A percentile compares a stretch with the other conserved stretches of the same genome.
Conservation (phyloP, 2,888 invertebrate genomes). For the Cantharis nigra region DNA sequence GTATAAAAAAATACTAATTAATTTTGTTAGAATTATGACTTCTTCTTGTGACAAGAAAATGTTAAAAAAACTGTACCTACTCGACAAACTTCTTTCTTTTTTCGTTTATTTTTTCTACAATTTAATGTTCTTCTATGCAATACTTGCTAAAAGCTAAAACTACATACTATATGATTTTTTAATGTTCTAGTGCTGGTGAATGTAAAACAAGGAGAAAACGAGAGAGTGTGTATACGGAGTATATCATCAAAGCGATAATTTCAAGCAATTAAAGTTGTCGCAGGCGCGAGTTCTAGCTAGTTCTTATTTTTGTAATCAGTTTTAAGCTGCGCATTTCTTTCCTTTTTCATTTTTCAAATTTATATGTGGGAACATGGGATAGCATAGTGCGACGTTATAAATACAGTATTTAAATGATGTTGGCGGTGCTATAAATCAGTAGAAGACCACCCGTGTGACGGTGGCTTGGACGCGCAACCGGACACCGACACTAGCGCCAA, state of each 20-base stretch:
- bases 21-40: background rate
- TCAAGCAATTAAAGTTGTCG: conserved; percentile 43
- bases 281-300: conserved; percentile 41
- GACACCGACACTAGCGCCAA: conserved; percentile 57
- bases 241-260: conserved; percentile 41
- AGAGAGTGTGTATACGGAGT: conserved; percentile 8
- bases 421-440: conserved; percentile 55
- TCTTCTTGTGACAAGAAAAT: background rate
- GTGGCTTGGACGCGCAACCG: conserved; percentile 51
- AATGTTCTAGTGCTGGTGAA: background rate
- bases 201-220: background rate
- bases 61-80: background rate
- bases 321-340: conserved; percentile 27
- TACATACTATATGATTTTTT: background rate
- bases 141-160: background rate
- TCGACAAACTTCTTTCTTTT: background rate
- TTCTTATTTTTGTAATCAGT: conserved; percentile 31
- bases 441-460: conserved; percentile 52
- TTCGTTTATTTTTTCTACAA: background rate
- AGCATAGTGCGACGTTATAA: conserved; percentile 37
- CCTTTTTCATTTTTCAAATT: conserved; percentile 16
- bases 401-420: conserved; percentile 54
- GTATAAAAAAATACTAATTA: background rate
- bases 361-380: conserved; percentile 3
- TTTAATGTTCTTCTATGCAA: background rate